Evolutionary conservation across 1,140 invertebrate species (phyloP).

Genomic region (Halesus radiatus): DNA sequence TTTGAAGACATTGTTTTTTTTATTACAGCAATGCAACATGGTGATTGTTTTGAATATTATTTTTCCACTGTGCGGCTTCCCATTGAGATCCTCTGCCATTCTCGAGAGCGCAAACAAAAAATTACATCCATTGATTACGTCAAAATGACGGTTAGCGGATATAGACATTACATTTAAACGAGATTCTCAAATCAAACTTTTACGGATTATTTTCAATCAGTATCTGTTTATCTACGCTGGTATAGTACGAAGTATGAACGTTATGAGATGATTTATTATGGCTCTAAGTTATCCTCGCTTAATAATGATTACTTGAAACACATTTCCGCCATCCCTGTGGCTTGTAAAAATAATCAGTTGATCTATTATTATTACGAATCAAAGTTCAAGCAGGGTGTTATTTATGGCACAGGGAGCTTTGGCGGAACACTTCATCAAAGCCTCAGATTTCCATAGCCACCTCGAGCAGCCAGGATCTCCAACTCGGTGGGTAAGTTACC

Average conservation of each 20-base stretch:
- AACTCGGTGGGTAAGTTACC: not conserved
- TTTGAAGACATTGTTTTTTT: too few relatives aligned
- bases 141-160: constrained; percentile 27
- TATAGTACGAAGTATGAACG: too few relatives aligned
- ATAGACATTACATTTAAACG: constrained; percentile 27
- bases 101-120: not conserved
- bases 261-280: too few relatives aligned
- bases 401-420: not conserved
- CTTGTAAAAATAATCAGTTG: not conserved
- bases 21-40: constrained; percentile 1
- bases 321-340: too few relatives aligned
- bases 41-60: constrained; percentile 33
- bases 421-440: constrained; percentile 1
- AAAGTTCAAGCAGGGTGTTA: constrained; percentile 14
- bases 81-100: not conserved
- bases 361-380: not conserved
- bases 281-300: too few relatives aligned
- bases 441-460: constrained; percentile 1
- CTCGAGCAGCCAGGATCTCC: not conserved
- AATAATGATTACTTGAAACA: too few relatives aligned
- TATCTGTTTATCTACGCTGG: too few relatives aligned
- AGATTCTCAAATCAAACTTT: not conserved
- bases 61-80: not conserved
- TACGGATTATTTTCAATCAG: too few relatives aligned
- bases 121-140: constrained; percentile 5